phyloP scores from a whole-genome alignment of 2,888 invertebrate genomes.

The Lottia scabra region DNA sequence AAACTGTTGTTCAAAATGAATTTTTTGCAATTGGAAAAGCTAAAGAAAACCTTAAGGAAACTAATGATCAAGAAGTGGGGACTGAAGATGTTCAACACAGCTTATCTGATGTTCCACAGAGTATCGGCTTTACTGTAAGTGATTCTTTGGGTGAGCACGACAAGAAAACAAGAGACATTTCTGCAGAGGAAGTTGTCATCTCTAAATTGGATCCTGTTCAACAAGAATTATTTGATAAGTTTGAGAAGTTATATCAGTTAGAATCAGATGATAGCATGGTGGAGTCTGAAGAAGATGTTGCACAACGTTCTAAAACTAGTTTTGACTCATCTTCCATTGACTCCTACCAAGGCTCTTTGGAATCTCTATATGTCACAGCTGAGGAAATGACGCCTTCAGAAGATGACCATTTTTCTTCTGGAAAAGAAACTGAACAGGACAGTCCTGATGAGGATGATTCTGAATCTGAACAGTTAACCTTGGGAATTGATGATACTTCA shows the following conservation, averaged over 20 bases:
- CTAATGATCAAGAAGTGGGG: too few species aligned
- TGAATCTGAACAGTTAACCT: slow-evolving; percentile 1
- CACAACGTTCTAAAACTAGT: background rate
- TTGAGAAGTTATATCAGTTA: background rate
- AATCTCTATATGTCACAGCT: slow-evolving; percentile 2
- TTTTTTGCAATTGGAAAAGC: background rate
- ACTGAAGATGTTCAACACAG: background rate
- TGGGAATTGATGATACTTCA: background rate
- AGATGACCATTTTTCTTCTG: background rate
- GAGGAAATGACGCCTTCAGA: slow-evolving; percentile 12
- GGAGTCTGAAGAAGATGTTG: background rate
- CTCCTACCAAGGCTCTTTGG: background rate
- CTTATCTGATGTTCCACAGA: background rate
- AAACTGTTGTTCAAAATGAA: background rate
- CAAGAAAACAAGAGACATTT: background rate
- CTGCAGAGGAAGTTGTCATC: background rate
- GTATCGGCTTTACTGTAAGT: background rate
- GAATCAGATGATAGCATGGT: background rate
- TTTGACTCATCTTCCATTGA: background rate
- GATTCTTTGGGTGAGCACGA: background rate
- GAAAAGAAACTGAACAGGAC: background rate
- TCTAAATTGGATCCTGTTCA: background rate
- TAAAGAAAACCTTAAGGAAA: too few species aligned
- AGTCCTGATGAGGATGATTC: slow-evolving; percentile 7
- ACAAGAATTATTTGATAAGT: slow-evolving; percentile 1